Evolutionary conservation across 2,797 vertebrate species (phyloP), one percentile per base, ranked within the genome.

Genomic region (Hydrocynus forskahlii): DNA sequence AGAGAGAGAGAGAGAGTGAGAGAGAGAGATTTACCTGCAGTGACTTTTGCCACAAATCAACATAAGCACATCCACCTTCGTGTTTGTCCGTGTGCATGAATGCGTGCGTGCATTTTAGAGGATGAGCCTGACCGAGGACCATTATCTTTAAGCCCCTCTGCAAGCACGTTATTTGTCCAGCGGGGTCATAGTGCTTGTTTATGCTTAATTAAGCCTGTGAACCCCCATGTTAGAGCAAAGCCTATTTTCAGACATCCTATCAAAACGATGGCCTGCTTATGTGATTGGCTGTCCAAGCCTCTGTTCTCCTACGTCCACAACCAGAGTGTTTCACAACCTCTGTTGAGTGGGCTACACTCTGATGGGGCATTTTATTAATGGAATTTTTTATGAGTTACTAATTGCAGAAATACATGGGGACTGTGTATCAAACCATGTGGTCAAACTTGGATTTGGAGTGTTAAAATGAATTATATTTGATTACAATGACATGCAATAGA

Each of bases 241-340:
- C 64, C 64, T 85, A 78, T 83, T 85, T 80, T 81, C 59, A 78
- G 75, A 35, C 59, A n/a, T 35, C 59, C 79, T 75, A 48, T 54
- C 57, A 72, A 71, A 76, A 67, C 70, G 40, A 57, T 50, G 83
- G 52, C 43, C 68, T 85, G 81, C 80, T 87, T 87, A 69, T 81
- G 48, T 45, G 40, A 68, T 79, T 40, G 23, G 69, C 59, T 76
- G 25, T 62, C 40, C 40, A 69, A 23, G 54, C 25, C 38, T 25
- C 25, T 38, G 64, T 55, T 75, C 79, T 60, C 54, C 57, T 76
- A 40, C 57, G 35, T 45, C 13, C 55, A 45, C n/a, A 63, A 35
- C 35, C 50, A 25, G 50, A 60, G 35, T 7, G 50, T 54, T 63
- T 81, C 62, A 10, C 2, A 7, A 64, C 12, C 75, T 64, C 21